Conservation (phyloP, 2,797 vertebrate genomes). For the Chlorospingus flavigularis region DNA sequence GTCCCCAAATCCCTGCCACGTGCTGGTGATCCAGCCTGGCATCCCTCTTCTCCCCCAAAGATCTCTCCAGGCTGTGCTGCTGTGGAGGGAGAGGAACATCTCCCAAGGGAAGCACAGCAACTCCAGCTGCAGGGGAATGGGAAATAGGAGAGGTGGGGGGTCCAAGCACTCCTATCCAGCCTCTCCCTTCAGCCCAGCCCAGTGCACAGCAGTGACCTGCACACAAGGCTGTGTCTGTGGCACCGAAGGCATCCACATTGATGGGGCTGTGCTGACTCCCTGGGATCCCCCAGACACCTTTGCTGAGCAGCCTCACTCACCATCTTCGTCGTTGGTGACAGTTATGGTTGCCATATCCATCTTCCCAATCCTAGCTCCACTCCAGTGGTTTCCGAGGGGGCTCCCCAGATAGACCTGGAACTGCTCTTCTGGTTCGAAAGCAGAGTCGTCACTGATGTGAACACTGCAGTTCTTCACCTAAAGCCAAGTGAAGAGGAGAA, state of each 20-base stretch:
- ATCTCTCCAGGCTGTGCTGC: neutral
- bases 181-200: neutral
- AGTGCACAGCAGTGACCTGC: neutral
- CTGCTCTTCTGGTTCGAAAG: conserved; percentile 94
- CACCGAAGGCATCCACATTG: neutral
- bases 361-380: conserved; percentile 88
- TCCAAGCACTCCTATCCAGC: neutral
- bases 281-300: neutral
- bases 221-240: rapidly evolving
- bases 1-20: rapidly evolving
- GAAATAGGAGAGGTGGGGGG: neutral
- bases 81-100: neutral
- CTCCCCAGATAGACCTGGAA: conserved; percentile 88
- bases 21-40: neutral
- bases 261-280: neutral
- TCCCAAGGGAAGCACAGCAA: neutral
- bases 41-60: neutral
- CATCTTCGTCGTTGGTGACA: conserved; percentile 94
- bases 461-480: conserved; percentile 95
- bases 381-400: conserved; percentile 94
- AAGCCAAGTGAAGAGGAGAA: neutral
- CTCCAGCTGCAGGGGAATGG: neutral
- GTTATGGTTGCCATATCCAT: conserved; percentile 83
- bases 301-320: conserved; percentile 67
- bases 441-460: conserved; percentile 87